Conservation (phyloP, 2,113 vertebrate species). For the Cololabis saira region DNA sequence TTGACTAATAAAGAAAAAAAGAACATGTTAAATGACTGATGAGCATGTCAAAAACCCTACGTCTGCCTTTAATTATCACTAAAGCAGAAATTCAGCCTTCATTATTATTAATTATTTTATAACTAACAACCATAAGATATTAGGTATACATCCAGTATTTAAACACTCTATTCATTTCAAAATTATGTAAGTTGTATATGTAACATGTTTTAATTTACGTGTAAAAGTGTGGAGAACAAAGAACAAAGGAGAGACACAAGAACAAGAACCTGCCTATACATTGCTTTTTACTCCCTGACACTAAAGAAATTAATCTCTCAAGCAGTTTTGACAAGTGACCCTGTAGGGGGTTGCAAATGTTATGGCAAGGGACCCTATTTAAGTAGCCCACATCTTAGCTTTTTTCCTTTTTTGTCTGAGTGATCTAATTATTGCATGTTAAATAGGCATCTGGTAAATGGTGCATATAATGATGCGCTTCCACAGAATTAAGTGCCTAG, state of each 20-base stretch:
- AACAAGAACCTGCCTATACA: slow-evolving; percentile 36
- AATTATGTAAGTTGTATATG: neutral
- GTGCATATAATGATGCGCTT: slow-evolving; percentile 85
- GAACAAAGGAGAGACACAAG: slow-evolving; percentile 55
- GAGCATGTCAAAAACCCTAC: no score
- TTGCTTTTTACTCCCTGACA: slow-evolving; percentile 54
- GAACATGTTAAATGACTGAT: no score
- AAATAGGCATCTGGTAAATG: slow-evolving; percentile 88
- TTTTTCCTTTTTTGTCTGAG: slow-evolving; percentile 58
- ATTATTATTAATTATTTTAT: no score
- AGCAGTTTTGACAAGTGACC: slow-evolving; percentile 80
- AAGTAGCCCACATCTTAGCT: slow-evolving; percentile 64
- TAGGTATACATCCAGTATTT: neutral
- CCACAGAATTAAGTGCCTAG: slow-evolving; percentile 83
- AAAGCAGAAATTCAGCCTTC: no score
- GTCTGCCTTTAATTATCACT: no score
- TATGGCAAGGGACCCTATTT: slow-evolving; percentile 78
- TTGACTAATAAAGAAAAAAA: neutral
- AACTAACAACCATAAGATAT: neutral
- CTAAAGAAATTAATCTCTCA: slow-evolving; percentile 75
- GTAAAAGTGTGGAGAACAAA: slow-evolving; percentile 23
- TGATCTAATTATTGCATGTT: slow-evolving; percentile 88
- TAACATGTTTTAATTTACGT: slow-evolving; percentile 9
- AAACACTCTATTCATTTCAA: neutral
- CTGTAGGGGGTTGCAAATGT: slow-evolving; percentile 78